These are phyloP conservation scores for Agriotes lineatus DNA, from an alignment of 2,888 invertebrate species.

Conservation along the genomic window DNA sequence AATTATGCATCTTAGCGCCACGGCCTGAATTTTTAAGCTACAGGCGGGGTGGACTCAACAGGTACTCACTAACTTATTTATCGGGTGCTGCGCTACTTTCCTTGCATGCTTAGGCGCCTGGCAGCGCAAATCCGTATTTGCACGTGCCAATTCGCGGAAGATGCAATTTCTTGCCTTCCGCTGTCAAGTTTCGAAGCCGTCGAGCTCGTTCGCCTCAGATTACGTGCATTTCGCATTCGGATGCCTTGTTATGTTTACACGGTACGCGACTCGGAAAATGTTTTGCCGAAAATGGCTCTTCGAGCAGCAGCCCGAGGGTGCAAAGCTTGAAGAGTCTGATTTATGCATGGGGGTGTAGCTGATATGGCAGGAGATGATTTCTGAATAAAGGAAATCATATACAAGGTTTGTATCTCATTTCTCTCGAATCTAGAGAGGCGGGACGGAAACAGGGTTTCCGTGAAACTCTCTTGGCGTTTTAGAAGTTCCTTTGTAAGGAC, in stretches of 20 bases:
- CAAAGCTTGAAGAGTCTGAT: too few relatives aligned
- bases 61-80: slow-evolving; percentile 2
- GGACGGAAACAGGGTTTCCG: too few relatives aligned
- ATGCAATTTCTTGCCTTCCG: neutral
- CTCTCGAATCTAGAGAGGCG: too few relatives aligned
- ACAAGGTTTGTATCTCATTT: too few relatives aligned
- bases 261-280: neutral
- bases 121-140: neutral
- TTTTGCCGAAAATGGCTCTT: neutral
- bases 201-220: neutral
- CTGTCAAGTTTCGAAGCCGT: neutral
- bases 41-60: slow-evolving; percentile 2
- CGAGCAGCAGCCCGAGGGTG: too few relatives aligned
- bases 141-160: neutral
- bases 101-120: neutral
- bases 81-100: neutral
- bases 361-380: too few relatives aligned
- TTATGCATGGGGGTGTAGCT: too few relatives aligned
- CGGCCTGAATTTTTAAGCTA: slow-evolving; percentile 8
- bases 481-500: too few relatives aligned
- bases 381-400: too few relatives aligned
- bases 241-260: slow-evolving; percentile 5
- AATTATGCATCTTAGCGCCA: slow-evolving; percentile 5
- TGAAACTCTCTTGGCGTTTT: too few relatives aligned
- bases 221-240: neutral